These are phyloP conservation scores for Xerus rutilus DNA, from an alignment of 2,797 vertebrate species.

Conservation along the genomic window DNA sequence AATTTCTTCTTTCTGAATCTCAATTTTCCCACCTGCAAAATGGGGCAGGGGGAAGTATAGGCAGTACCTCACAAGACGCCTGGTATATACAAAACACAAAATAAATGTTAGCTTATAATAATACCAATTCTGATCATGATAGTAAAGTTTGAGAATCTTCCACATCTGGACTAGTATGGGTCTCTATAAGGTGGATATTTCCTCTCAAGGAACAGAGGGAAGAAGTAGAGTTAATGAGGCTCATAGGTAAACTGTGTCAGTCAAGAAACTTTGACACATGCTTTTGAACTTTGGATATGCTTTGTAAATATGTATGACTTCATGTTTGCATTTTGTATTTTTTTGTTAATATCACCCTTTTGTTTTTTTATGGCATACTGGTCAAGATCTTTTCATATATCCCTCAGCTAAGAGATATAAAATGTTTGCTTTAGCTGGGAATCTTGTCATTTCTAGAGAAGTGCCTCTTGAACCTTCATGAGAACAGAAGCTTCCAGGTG, in stretches of 20 bases:
- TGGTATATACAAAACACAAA: background rate
- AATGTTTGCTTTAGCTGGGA: background rate
- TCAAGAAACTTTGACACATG: background rate
- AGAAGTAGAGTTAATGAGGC: background rate
- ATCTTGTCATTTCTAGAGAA: constrained; percentile 14
- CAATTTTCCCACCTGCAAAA: background rate
- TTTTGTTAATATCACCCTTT: background rate
- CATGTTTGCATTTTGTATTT: background rate
- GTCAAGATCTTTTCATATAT: background rate
- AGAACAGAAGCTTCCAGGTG: background rate
- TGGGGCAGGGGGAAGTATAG: background rate
- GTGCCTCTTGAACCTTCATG: background rate
- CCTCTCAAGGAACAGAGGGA: background rate
- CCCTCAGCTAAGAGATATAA: background rate
- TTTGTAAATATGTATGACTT: background rate
- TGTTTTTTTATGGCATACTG: background rate
- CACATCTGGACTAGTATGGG: background rate
- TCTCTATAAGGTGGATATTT: constrained; percentile 21
- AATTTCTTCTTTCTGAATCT: background rate
- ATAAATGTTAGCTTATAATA: constrained; percentile 25
- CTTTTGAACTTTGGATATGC: background rate
- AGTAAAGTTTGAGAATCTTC: background rate
- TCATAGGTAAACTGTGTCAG: background rate
- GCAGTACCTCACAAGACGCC: background rate
- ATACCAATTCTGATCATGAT: background rate